A percentile compares a stretch with the other conserved stretches of the same genome.
Conservation (phyloP, 1,140 invertebrate genomes). For the Whitmania pigra region DNA sequence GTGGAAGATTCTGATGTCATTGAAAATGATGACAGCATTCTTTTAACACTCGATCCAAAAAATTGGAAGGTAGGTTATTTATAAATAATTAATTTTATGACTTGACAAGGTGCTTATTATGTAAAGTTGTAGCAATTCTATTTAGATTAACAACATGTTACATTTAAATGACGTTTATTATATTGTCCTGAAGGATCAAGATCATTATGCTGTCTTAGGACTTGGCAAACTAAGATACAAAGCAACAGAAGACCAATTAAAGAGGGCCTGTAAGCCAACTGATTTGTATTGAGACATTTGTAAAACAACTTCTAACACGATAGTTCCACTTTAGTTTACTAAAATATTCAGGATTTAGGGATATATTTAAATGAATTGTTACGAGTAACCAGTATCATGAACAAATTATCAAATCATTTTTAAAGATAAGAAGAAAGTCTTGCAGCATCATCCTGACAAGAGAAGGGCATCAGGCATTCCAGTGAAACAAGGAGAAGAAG, state of each 20-base stretch:
- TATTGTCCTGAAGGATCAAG: constrained; percentile 60
- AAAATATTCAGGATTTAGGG: too few relatives aligned
- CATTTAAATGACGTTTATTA: not conserved
- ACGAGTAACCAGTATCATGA: too few relatives aligned
- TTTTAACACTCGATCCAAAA: constrained; percentile 81
- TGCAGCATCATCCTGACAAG: constrained; percentile 95
- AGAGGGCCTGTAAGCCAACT: constrained; percentile 67
- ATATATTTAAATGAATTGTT: too few relatives aligned
- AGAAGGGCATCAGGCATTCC: constrained; percentile 58
- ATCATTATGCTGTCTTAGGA: constrained; percentile 87
- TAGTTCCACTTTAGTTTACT: too few relatives aligned
- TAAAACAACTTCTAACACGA: too few relatives aligned
- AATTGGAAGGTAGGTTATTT: constrained; percentile 64
- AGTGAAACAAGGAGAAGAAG: constrained; percentile 49
- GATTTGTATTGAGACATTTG: not conserved
- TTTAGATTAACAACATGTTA: not conserved
- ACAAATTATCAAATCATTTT: constrained; percentile 21
- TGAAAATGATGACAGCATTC: constrained; percentile 69
- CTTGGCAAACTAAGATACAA: constrained; percentile 62
- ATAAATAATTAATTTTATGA: constrained; percentile 4
- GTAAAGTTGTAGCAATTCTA: not conserved
- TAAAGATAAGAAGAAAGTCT: constrained; percentile 65
- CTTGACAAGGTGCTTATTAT: not conserved
- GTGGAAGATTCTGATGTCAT: constrained; percentile 33
- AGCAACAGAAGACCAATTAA: constrained; percentile 80